These are phyloP conservation scores for Dysidea cf. avara DNA, from an alignment of 37 sponge, comb jelly and placozoan genomes.

Conservation along the genomic window DNA sequence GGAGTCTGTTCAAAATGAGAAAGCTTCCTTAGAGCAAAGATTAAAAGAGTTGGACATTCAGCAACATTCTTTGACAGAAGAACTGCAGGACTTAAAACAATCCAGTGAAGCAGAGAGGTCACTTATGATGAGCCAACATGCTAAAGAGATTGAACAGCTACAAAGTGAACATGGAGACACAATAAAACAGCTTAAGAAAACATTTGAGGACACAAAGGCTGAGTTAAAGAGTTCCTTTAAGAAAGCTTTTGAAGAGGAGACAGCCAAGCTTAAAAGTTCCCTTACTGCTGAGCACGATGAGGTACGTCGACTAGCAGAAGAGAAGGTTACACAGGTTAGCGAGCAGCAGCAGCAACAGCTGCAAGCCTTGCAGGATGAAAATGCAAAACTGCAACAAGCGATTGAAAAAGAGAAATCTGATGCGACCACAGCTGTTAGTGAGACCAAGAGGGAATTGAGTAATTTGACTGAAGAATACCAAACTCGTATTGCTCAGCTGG, in stretches of 20 bases:
- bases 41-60: not conserved
- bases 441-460: slow-evolving; percentile 4
- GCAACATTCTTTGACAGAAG: not conserved
- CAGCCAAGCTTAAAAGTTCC: not conserved
- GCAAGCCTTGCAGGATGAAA: not conserved
- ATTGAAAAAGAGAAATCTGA: slow-evolving; percentile 27
- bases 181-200: no score
- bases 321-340: not conserved
- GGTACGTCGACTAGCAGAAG: no score
- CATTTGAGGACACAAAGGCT: no score
- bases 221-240: not conserved
- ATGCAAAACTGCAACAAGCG: slow-evolving; percentile 2
- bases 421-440: slow-evolving; percentile 7
- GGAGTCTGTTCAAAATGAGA: slow-evolving; percentile 4
- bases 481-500: no score
- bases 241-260: not conserved
- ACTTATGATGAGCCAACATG: not conserved
- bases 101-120: not conserved
- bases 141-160: slow-evolving; percentile 2
- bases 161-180: slow-evolving; percentile 7
- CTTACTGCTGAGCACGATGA: not conserved
- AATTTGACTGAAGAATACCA: no score
- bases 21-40: not conserved
- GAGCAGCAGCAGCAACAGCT: not conserved
- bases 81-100: slow-evolving; percentile 8